Percentiles rank a stretch among this genome's conserved stretches.
Conservation (phyloP, 2,113 vertebrate genomes). For the Chascanopsetta lugubris region DNA sequence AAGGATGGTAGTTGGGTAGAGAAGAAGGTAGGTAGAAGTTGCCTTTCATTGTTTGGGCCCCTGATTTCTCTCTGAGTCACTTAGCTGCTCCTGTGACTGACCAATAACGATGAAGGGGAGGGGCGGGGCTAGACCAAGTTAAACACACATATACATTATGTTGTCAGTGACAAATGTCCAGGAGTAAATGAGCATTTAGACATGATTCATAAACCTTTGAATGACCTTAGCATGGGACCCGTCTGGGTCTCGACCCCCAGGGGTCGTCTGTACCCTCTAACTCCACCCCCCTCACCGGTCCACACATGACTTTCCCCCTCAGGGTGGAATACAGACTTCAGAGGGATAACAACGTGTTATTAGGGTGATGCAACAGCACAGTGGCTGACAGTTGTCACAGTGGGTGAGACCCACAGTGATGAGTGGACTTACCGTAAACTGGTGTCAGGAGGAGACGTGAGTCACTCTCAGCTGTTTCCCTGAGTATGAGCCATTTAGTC, state of each 20-base stretch:
- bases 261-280: neutral
- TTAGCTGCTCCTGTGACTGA: no score
- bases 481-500: constrained; percentile 21
- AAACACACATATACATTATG: neutral
- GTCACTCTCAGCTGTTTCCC: constrained; percentile 42
- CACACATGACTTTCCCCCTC: constrained; percentile 30
- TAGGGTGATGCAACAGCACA: constrained; percentile 45
- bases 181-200: neutral
- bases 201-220: neutral
- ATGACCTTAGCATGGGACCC: neutral
- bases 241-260: neutral
- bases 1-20: no score
- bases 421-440: constrained; percentile 47
- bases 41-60: no score
- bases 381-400: constrained; percentile 63
- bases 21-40: no score
- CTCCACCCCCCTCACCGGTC: neutral
- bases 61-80: no score
- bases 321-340: constrained; percentile 34
- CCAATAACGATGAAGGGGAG: neutral
- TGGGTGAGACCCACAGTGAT: constrained; percentile 45
- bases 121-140: neutral
- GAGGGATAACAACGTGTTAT: constrained; percentile 56
- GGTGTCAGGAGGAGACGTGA: constrained; percentile 55
- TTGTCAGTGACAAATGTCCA: neutral